Conservation (phyloP, 1,140 invertebrate genomes). For the Anoplolepis gracilipes region DNA sequence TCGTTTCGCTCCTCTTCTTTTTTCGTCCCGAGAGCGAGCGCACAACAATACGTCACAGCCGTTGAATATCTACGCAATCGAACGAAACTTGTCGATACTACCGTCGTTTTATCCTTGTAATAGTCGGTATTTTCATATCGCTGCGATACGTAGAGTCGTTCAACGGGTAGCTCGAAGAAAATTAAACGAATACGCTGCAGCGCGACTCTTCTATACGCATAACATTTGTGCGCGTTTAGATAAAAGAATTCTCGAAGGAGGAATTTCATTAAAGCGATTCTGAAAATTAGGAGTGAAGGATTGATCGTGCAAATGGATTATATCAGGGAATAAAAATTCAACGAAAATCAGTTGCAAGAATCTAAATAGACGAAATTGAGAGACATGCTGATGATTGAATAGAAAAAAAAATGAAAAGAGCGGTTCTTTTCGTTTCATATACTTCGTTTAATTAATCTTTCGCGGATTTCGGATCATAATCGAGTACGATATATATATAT, state of each 20-base stretch:
- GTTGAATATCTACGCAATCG: conserved; percentile 56
- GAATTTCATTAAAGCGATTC: conserved; percentile 43
- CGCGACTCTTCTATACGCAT: background rate
- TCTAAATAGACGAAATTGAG: background rate
- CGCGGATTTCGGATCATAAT: conserved; percentile 11
- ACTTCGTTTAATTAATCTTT: conserved; percentile 30
- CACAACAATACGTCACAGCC: conserved; percentile 56
- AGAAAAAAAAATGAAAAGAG: background rate
- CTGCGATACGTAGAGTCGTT: background rate
- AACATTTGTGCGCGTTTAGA: conserved; percentile 26
- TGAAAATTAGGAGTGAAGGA: background rate
- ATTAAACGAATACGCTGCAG: conserved; percentile 16
- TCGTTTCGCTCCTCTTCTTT: background rate
- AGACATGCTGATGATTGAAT: background rate
- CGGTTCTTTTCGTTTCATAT: background rate
- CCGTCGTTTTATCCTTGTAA: conserved; percentile 1
- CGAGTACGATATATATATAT: background rate
- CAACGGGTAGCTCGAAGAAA: conserved; percentile 36
- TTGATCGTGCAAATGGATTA: background rate
- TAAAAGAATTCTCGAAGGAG: background rate
- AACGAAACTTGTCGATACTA: conserved; percentile 51
- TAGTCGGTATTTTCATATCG: conserved; percentile 35
- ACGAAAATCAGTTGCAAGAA: background rate
- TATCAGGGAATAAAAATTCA: background rate
- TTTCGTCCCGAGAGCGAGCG: background rate